Evolutionary conservation across 2,888 invertebrate genomes (phyloP).

Genomic region (Synanthedon vespiformis): DNA sequence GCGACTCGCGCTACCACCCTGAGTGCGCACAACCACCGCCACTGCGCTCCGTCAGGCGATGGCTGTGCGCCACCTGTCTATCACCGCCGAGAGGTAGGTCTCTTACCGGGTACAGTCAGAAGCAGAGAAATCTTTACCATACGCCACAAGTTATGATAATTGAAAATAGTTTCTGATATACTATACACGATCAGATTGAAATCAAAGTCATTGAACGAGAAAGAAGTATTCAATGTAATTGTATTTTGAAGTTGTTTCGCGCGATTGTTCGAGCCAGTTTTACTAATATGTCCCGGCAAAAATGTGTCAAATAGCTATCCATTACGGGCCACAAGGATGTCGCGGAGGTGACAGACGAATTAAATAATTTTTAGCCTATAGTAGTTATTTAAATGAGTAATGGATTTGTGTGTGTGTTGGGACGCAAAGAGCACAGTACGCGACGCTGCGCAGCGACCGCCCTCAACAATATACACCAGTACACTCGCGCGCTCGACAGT

Average conservation of each 20-base stretch:
- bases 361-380: background rate
- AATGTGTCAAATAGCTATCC: too few relatives aligned
- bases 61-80: slow-evolving; percentile 67
- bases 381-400: background rate
- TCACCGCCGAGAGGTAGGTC: slow-evolving; percentile 13
- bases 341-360: too few relatives aligned
- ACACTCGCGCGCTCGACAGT: slow-evolving; percentile 68
- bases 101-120: background rate
- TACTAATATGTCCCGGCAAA: too few relatives aligned
- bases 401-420: slow-evolving; percentile 1
- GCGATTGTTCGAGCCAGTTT: background rate
- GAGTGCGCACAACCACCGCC: slow-evolving; percentile 77
- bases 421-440: slow-evolving; percentile 54
- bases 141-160: too few relatives aligned
- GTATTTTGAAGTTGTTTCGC: too few relatives aligned
- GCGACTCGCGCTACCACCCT: slow-evolving; percentile 75
- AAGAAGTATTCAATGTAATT: too few relatives aligned
- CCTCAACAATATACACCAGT: slow-evolving; percentile 74
- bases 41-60: slow-evolving; percentile 49
- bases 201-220: too few relatives aligned
- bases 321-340: too few relatives aligned
- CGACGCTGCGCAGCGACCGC: slow-evolving; percentile 75
- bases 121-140: background rate
- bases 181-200: too few relatives aligned
- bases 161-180: too few relatives aligned